Conservation (phyloP, 35 echinoderm and acorn worm species). For the Heliocidaris erythrogramma region DNA sequence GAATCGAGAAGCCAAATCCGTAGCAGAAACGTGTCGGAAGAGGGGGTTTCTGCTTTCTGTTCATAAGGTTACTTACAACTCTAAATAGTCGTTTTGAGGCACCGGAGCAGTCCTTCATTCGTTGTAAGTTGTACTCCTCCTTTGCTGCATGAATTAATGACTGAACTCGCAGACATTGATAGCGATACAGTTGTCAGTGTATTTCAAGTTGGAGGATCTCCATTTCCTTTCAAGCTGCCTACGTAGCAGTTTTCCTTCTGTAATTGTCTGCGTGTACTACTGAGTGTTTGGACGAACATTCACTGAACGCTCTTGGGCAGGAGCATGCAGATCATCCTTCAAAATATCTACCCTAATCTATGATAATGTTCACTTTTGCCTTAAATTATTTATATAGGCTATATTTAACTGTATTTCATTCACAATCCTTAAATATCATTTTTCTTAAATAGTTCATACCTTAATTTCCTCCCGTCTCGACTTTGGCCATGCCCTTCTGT, state of each 20-base stretch:
- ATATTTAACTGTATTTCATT: too few species aligned
- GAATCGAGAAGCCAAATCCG: too few species aligned
- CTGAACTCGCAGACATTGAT: slow-evolving; percentile 10
- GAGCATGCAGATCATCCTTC: slow-evolving; percentile 53
- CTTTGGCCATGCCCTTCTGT: too few species aligned
- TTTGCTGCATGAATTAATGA: slow-evolving; percentile 45
- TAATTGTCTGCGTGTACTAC: slow-evolving; percentile 38
- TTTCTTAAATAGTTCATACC: too few species aligned
- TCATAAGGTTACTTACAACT: slow-evolving; percentile 24
- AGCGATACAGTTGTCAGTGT: slow-evolving; percentile 48
- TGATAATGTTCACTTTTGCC: too few species aligned
- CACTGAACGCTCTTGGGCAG: not conserved
- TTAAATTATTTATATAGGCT: too few species aligned
- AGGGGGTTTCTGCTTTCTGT: not conserved
- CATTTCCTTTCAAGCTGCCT: slow-evolving; percentile 48
- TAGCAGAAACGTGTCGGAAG: not conserved
- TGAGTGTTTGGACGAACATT: slow-evolving; percentile 47
- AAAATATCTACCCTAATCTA: too few species aligned
- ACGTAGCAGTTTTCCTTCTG: slow-evolving; percentile 8
- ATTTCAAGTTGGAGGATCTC: slow-evolving; percentile 44
- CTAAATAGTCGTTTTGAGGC: slow-evolving; percentile 47
- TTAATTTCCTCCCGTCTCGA: too few species aligned
- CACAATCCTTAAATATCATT: too few species aligned
- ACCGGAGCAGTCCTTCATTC: not conserved
- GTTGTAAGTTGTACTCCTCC: not conserved